Evolutionary conservation across 2,888 invertebrate species (phyloP), one percentile per base, ranked within the genome.

Genomic region (Asteroscopus sphinx): DNA sequence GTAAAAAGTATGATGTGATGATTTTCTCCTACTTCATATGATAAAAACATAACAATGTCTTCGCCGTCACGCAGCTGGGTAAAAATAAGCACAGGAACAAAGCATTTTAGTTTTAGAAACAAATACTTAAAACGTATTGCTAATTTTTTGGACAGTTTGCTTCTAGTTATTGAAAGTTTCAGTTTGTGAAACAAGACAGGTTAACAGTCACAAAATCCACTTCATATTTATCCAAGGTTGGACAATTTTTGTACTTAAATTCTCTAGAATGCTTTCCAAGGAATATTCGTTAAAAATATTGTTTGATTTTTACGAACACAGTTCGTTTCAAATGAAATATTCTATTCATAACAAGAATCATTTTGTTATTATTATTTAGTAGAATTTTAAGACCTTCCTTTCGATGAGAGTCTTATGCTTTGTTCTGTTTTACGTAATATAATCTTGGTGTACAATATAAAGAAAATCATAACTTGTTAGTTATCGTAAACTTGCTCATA

Each of bases 401-500:
- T n/a, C n/a, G n/a, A n/a, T n/a, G n/a, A n/a, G n/a, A n/a, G n/a
- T n/a, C n/a, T n/a, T n/a, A n/a, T 9, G 42, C 41, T 55, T 51
- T 49, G 48, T 57, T 48, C 9, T 42, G 4, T 32, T 12, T 46
- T 45, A 16, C n/a, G 8, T 16, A 13, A 49, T 33, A 2, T 46
- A 30, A 51, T 54, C 12, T 46, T 30, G 39, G 0, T 37, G 13
- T 15, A 47, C 7, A 30, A 52, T 53, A 32, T 9, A 26, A 56
- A 51, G 33, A 42, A 35, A 56, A 51, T 41, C 26, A 66, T 48
- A 42, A 30, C n/a, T 15, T 40, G 11, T 55, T 32, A 52, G 25
- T 9, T 45, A 49, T 48, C 32, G 25, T 55, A 40, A 71, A 58
- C 25, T 46, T 42, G 36, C 32, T 45, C 47, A 51, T 72, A 59